These are phyloP conservation scores for Diprion similis DNA, from an alignment of 1,140 invertebrate genomes.

Conservation along the genomic window DNA sequence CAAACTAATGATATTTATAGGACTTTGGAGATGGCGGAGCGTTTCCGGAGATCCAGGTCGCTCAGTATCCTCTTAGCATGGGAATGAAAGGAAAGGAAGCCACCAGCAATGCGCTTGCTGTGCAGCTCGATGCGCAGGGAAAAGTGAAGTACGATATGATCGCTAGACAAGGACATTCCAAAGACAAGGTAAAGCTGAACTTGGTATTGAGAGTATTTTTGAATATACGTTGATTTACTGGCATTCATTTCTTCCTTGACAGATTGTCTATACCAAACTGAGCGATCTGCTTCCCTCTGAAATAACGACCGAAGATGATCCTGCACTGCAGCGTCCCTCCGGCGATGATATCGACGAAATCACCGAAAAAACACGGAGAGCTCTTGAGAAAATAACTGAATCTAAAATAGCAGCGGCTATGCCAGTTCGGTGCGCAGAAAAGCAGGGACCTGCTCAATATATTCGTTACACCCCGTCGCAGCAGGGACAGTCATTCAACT, in stretches of 20 bases:
- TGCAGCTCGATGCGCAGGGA: conserved; percentile 91
- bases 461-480: conserved; percentile 98
- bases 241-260: conserved; percentile 39
- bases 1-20: conserved; percentile 36
- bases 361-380: conserved; percentile 84
- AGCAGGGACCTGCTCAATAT: conserved; percentile 91
- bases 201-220: conserved; percentile 10
- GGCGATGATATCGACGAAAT: conserved; percentile 87
- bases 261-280: conserved; percentile 96
- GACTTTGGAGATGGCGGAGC: conserved; percentile 96
- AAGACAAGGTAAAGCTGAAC: conserved; percentile 81
- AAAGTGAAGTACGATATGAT: conserved; percentile 98
- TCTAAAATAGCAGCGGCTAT: conserved; percentile 92
- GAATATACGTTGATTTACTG: conserved; percentile 9
- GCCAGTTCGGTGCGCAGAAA: conserved; percentile 91
- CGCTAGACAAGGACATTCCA: conserved; percentile 92
- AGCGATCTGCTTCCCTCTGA: conserved; percentile 94
- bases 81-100: conserved; percentile 76
- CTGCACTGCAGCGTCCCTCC: conserved; percentile 83
- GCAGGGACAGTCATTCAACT: conserved; percentile 94
- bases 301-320: conserved; percentile 90
- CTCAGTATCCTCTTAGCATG: conserved; percentile 95
- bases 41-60: conserved; percentile 97
- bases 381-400: conserved; percentile 87
- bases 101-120: conserved; percentile 89